Conservation (phyloP, 1,140 invertebrate genomes). For the Carposina sasakii region DNA sequence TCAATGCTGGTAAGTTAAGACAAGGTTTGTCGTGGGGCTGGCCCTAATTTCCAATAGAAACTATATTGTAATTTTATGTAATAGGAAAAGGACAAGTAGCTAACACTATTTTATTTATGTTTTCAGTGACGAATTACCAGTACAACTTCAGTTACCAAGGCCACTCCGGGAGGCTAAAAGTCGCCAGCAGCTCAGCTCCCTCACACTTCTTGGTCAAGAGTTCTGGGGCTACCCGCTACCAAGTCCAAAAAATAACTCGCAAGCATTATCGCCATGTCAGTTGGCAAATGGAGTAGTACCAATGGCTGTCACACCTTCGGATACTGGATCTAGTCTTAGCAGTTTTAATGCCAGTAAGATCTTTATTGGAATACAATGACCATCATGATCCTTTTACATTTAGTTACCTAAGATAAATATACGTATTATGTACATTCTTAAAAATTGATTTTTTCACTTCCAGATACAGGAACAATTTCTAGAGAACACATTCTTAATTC, state of each 20-base stretch:
- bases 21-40: background rate
- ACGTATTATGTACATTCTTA: background rate
- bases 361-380: conserved; percentile 10
- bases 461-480: conserved; percentile 50
- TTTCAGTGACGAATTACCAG: conserved; percentile 93
- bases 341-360: conserved; percentile 75
- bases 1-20: conserved; percentile 84
- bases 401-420: no score
- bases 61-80: no score
- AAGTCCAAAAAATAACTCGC: conserved; percentile 75
- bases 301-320: conserved; percentile 75
- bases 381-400: no score
- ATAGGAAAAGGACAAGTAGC: background rate
- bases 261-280: conserved; percentile 50
- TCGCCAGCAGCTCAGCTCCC: conserved; percentile 89
- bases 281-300: conserved; percentile 55
- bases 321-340: conserved; percentile 76
- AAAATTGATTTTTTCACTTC: conserved; percentile 16
- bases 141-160: conserved; percentile 88
- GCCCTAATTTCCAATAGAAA: conserved; percentile 6
- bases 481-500: conserved; percentile 62
- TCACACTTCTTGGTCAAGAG: conserved; percentile 93
- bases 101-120: conserved; percentile 18
- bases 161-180: conserved; percentile 89
- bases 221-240: conserved; percentile 93